These are phyloP conservation scores for Lamellibrachia columna DNA, from an alignment of 2,888 invertebrate species.

Conservation along the genomic window DNA sequence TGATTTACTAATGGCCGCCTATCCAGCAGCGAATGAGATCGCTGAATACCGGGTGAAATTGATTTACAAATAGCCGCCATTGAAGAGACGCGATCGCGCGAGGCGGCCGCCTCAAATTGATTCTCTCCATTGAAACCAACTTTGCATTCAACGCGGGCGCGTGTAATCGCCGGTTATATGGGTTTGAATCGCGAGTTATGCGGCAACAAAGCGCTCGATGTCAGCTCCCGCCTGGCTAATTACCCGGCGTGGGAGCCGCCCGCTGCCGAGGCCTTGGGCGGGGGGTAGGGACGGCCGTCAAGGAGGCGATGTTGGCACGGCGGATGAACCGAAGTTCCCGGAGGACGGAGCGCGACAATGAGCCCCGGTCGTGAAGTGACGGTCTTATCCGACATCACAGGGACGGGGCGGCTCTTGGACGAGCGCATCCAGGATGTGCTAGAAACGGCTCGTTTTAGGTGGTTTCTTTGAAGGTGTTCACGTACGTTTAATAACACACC, in stretches of 20 bases:
- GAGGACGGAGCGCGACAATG: background rate
- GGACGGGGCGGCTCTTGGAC: background rate
- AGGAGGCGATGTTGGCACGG: background rate
- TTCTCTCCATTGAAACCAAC: slow-evolving; percentile 16
- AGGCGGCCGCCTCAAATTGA: background rate
- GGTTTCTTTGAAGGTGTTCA: background rate
- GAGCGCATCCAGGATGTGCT: background rate
- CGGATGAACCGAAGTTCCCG: background rate
- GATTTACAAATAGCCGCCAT: slow-evolving; percentile 10
- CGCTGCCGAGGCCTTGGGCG: background rate
- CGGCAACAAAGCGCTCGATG: background rate
- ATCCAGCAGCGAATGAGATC: slow-evolving; percentile 2
- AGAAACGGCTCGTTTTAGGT: background rate
- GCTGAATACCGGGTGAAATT: slow-evolving; percentile 5
- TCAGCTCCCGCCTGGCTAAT: background rate
- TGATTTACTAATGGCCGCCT: slow-evolving; percentile 7
- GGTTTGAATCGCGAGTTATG: background rate
- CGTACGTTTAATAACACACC: background rate
- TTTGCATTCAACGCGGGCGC: background rate
- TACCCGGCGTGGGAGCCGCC: background rate
- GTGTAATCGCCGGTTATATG: background rate
- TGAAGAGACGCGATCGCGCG: background rate
- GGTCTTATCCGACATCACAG: background rate
- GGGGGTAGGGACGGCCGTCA: background rate
- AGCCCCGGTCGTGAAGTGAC: background rate